Evolutionary conservation across 1,140 invertebrate species (phyloP).

Genomic region (Spodoptera litura): DNA sequence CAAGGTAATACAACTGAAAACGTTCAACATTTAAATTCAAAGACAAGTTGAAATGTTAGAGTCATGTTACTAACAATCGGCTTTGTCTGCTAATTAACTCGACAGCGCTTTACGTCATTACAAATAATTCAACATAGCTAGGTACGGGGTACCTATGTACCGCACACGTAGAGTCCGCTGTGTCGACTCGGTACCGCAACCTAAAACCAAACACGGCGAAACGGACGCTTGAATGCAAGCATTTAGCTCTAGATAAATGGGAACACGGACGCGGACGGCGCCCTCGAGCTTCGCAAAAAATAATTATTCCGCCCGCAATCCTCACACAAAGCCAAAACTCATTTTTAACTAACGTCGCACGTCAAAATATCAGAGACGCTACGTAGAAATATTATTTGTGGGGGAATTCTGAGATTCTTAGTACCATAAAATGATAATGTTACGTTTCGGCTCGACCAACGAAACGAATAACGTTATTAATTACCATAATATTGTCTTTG

Average conservation of each 20-base stretch:
- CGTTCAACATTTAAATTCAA: slow-evolving; percentile 9
- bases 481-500: slow-evolving; percentile 42
- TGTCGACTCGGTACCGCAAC: slow-evolving; percentile 14
- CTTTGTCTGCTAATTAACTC: slow-evolving; percentile 19
- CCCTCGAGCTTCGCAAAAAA: slow-evolving; percentile 54
- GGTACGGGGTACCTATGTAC: too few species aligned
- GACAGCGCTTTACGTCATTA: background rate
- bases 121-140: slow-evolving; percentile 1
- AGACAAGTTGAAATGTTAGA: slow-evolving; percentile 6
- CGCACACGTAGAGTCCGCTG: background rate
- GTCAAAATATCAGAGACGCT: slow-evolving; percentile 46
- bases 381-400: slow-evolving; percentile 43
- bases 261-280: slow-evolving; percentile 48
- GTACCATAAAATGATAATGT: slow-evolving; percentile 16
- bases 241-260: slow-evolving; percentile 62
- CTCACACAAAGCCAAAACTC: slow-evolving; percentile 55
- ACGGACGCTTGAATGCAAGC: slow-evolving; percentile 56
- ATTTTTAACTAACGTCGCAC: slow-evolving; percentile 51
- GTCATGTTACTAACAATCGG: slow-evolving; percentile 15
- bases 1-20: slow-evolving; percentile 10
- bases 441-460: slow-evolving; percentile 9
- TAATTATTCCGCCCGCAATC: slow-evolving; percentile 57
- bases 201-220: slow-evolving; percentile 54
- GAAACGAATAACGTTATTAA: slow-evolving; percentile 35
- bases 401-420: slow-evolving; percentile 20